These are phyloP conservation scores for Apistogramma diplotaenia DNA, from an alignment of 2,113 vertebrate species.

Conservation along the genomic window DNA sequence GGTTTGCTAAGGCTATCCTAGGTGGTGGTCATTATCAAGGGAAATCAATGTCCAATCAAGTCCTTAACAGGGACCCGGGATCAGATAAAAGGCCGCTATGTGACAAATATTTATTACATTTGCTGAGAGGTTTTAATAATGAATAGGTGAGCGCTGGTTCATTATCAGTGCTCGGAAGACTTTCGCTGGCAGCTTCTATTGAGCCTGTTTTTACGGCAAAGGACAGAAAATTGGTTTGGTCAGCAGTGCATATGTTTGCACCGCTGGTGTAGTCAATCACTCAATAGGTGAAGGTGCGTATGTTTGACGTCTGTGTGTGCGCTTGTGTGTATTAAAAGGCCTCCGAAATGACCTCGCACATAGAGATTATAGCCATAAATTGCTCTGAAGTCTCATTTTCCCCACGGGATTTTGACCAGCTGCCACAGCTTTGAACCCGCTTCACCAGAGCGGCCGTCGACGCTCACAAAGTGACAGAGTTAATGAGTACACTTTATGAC, in stretches of 20 bases:
- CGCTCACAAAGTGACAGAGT: slow-evolving; percentile 23
- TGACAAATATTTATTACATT: slow-evolving; percentile 25
- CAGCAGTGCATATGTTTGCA: slow-evolving; percentile 22
- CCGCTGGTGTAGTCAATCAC: slow-evolving; percentile 45
- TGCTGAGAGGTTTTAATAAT: neutral
- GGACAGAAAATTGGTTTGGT: slow-evolving; percentile 28
- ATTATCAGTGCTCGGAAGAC: neutral
- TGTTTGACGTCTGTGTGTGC: slow-evolving; percentile 38
- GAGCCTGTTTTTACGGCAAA: slow-evolving; percentile 15
- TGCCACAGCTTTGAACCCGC: slow-evolving; percentile 60
- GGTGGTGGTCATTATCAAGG: slow-evolving; percentile 45
- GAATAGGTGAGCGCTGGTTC: neutral
- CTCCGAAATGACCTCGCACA: slow-evolving; percentile 62
- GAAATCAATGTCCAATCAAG: slow-evolving; percentile 72
- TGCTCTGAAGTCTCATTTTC: slow-evolving; percentile 65
- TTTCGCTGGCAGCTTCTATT: neutral
- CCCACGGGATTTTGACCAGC: slow-evolving; percentile 62
- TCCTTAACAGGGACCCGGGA: neutral
- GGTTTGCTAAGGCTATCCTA: neutral
- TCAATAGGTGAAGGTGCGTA: slow-evolving; percentile 36
- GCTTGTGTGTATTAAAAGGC: slow-evolving; percentile 34
- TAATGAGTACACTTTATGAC: slow-evolving; percentile 64
- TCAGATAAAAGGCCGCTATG: neutral
- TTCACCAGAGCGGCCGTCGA: slow-evolving; percentile 16
- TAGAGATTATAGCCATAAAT: slow-evolving; percentile 69